phyloP scores from a whole-genome alignment of 2,888 invertebrate genomes.

The Ptychoptera albimana region DNA sequence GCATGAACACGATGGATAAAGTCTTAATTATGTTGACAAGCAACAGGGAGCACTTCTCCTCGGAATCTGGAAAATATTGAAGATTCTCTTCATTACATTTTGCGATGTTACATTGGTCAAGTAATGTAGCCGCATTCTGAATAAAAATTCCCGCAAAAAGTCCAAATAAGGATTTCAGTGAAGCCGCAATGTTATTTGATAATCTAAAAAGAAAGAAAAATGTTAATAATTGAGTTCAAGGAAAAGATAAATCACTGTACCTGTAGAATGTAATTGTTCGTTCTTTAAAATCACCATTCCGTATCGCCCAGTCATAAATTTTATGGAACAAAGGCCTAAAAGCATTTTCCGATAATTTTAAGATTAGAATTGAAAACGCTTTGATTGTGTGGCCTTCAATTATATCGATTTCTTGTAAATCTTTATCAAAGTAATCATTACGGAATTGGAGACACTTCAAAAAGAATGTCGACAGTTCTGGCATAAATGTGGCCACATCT shows the following conservation, averaged over 20 bases:
- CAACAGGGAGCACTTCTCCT: slow-evolving; percentile 42
- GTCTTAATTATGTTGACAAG: slow-evolving; percentile 59
- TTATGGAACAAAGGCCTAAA: slow-evolving; percentile 80
- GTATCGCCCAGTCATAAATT: slow-evolving; percentile 75
- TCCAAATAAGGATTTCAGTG: slow-evolving; percentile 73
- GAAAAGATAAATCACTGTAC: slow-evolving; percentile 22
- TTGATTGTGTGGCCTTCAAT: slow-evolving; percentile 63
- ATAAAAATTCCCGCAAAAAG: slow-evolving; percentile 79
- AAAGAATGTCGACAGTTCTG: slow-evolving; percentile 59
- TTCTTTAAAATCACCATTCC: slow-evolving; percentile 40
- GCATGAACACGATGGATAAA: slow-evolving; percentile 58
- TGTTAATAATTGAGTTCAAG: not conserved
- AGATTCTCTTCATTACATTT: slow-evolving; percentile 24
- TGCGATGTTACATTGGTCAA: slow-evolving; percentile 49
- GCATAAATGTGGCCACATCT: slow-evolving; percentile 47
- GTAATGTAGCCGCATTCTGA: slow-evolving; percentile 58
- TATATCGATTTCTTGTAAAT: slow-evolving; percentile 32
- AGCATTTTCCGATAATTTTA: slow-evolving; percentile 76
- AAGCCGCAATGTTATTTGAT: slow-evolving; percentile 60
- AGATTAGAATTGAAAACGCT: slow-evolving; percentile 60
- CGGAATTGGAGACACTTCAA: slow-evolving; percentile 53
- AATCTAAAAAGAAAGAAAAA: slow-evolving; percentile 34
- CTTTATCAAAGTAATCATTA: slow-evolving; percentile 30
- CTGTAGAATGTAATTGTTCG: slow-evolving; percentile 69
- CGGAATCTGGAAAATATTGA: slow-evolving; percentile 34